Evolutionary conservation across 2,888 invertebrate species (phyloP), one percentile per base, ranked within the genome.

Genomic region (Agrilus biguttatus): DNA sequence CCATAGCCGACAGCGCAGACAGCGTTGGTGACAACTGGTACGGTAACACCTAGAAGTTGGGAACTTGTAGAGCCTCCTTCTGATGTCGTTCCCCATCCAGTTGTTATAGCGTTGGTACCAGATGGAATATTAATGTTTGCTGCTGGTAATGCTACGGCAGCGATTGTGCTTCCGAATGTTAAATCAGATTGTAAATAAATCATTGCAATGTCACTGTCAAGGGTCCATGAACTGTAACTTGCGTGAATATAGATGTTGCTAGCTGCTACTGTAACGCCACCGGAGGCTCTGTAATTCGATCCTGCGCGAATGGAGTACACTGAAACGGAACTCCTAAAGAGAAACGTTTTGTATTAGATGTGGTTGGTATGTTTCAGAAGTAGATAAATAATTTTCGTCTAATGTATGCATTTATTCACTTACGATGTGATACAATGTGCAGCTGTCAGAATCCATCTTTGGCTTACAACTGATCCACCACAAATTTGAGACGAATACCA

Each of bases 171-270:
- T n/a, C 40, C 34, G 8, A 45, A 39, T 5, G 33, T 4, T 12
- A 53, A 14, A 13, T 13, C 32, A 10, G 5, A 32, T 32, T 43
- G 17, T 41, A 65, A 59, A 51, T 56, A 45, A 17, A 66, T 44
- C 10, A 66, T 46, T 19, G 58, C 56, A n/a, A 60, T 54, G 34
- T 64, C 65, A 41, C 57, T 62, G 45, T 62, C 59, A 23, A 53
- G 49, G 8, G 47, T 48, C 3, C 33, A 14, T 1, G n/a, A 14
- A 38, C 55, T 41, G 50, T 54, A 65, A 0, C 44, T 8, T 1
- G 57, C 51, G 36, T 60, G 62, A 28, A 41, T 40, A 28, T 57
- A 39, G 13, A 56, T 42, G 3, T 19, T 36, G 5, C 17, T 17
- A 6, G 56, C 45, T 14, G 32, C 13, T 14, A 46, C 41, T 19